phyloP scores from a whole-genome alignment of 1,140 invertebrate species.

The Ceratosolen fusciceps region DNA sequence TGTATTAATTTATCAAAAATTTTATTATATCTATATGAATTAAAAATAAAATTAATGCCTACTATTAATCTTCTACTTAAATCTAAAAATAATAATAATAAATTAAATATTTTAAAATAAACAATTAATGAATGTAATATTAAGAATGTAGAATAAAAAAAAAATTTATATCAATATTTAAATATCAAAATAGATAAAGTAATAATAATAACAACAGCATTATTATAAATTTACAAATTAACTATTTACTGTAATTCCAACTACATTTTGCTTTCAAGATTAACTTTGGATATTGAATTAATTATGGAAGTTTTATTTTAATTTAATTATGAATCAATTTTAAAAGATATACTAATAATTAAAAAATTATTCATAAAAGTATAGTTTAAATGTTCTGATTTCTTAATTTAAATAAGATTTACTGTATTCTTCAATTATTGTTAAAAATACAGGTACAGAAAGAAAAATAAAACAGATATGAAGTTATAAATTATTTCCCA shows the following conservation, averaged over 20 bases:
- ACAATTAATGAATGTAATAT: no score
- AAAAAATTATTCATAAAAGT: neutral
- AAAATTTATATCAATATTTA: no score
- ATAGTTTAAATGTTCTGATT: neutral
- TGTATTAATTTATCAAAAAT: no score
- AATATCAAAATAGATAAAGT: no score
- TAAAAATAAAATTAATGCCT: no score
- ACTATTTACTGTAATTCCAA: neutral
- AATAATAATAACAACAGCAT: no score
- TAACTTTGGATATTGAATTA: no score
- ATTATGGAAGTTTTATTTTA: neutral
- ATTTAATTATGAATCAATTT: neutral
- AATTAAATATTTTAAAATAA: no score
- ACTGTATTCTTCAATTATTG: constrained; percentile 15
- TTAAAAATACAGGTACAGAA: constrained; percentile 41
- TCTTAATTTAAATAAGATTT: constrained; percentile 6
- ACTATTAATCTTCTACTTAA: no score
- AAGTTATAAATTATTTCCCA: constrained; percentile 42
- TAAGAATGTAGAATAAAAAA: neutral
- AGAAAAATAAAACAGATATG: constrained; percentile 21
- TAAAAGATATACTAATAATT: neutral
- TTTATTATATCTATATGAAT: no score
- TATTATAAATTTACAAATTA: no score
- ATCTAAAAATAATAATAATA: no score
- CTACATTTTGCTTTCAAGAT: neutral